Conservation (phyloP, 2,797 vertebrate genomes). For the Gambusia yucatana region DNA sequence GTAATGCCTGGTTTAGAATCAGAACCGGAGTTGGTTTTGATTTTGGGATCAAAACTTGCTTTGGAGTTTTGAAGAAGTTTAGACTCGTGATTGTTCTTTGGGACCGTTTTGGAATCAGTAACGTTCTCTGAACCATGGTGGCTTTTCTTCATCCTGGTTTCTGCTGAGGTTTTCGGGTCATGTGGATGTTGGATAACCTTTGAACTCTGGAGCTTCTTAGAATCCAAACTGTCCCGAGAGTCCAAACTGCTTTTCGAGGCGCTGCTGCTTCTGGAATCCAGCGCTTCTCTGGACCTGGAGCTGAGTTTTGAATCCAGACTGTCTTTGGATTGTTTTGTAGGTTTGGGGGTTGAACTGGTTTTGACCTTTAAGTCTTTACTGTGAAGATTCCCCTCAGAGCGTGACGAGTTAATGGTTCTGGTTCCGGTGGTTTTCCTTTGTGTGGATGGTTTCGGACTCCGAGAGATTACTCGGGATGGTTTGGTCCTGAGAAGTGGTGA, state of each 20-base stretch:
- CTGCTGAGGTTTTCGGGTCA: slow-evolving; percentile 12
- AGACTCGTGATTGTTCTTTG: neutral
- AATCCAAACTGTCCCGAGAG: slow-evolving; percentile 45
- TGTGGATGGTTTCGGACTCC: slow-evolving; percentile 33
- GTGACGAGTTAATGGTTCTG: neutral
- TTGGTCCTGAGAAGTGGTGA: slow-evolving; percentile 1
- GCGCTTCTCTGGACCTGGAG: slow-evolving; percentile 22
- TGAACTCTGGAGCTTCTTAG: slow-evolving; percentile 18
- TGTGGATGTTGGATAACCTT: slow-evolving; percentile 22
- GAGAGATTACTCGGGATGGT: slow-evolving; percentile 7
- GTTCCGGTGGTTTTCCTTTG: slow-evolving; percentile 6
- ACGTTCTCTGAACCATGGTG: neutral
- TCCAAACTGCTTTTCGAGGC: slow-evolving; percentile 47
- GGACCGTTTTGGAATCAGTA: slow-evolving; percentile 1
- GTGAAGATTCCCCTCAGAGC: slow-evolving; percentile 25
- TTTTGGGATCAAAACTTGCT: slow-evolving; percentile 1
- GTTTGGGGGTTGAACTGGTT: slow-evolving; percentile 32
- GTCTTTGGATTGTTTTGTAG: neutral
- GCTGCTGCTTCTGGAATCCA: slow-evolving; percentile 35
- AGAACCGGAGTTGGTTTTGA: neutral
- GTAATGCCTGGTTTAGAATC: slow-evolving; percentile 4
- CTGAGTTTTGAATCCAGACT: slow-evolving; percentile 29
- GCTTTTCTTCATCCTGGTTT: slow-evolving; percentile 23
- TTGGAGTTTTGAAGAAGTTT: slow-evolving; percentile 11
- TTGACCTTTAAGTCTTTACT: slow-evolving; percentile 35